Conservation (phyloP, 2,113 vertebrate species). For the Thunnus thynnus region DNA sequence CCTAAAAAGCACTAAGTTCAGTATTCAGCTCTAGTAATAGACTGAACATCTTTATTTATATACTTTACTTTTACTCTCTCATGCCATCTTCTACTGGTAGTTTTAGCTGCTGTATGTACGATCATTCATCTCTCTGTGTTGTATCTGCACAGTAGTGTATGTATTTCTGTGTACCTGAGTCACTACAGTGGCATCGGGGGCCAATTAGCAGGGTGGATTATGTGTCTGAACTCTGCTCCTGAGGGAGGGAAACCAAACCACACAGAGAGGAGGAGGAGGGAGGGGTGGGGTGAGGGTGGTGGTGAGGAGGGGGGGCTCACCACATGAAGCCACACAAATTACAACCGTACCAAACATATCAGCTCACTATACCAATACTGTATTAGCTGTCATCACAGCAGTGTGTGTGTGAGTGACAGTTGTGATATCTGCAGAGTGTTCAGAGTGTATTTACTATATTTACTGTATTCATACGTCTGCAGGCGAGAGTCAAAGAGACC, state of each 20-base stretch:
- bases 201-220: slow-evolving; percentile 79
- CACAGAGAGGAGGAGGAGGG: neutral
- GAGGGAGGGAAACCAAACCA: slow-evolving; percentile 63
- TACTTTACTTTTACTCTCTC: neutral
- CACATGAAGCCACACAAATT: slow-evolving; percentile 58
- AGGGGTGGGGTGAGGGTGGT: neutral
- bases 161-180: slow-evolving; percentile 71
- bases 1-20: no score
- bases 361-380: slow-evolving; percentile 23
- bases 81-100: neutral
- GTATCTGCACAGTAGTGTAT: slow-evolving; percentile 17
- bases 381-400: slow-evolving; percentile 45
- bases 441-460: neutral
- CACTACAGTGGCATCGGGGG: slow-evolving; percentile 69
- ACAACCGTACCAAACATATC: slow-evolving; percentile 48
- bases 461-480: neutral
- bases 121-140: slow-evolving; percentile 14
- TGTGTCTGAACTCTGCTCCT: slow-evolving; percentile 75
- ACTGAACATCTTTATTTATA: no score
- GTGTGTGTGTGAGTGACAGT: slow-evolving; percentile 32
- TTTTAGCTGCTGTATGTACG: slow-evolving; percentile 22
- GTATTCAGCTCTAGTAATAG: no score
- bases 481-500: neutral
- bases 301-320: slow-evolving; percentile 2
- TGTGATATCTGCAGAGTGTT: slow-evolving; percentile 20